Base-by-base conservation (phyloP, 2,888 invertebrate genomes). In the Ectobius pallidus region DNA sequence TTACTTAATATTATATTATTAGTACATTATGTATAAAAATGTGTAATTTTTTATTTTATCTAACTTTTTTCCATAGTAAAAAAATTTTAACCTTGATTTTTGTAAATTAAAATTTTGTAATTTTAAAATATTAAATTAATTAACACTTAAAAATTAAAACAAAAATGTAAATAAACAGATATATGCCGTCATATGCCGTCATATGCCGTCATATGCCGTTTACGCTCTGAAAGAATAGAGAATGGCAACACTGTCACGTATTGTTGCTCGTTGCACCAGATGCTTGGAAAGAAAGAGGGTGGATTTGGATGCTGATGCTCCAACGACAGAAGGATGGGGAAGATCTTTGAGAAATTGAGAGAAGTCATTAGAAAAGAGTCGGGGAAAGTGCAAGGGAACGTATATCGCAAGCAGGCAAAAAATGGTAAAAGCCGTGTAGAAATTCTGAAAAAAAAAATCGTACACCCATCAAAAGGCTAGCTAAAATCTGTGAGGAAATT, bases 351-450 rank as follows among this genome's bases (percentile, higher is more conserved):
- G 69, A 68, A 69, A 72, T 72, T 69, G 72, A 69, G 72, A 69
- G 69, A 69, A 72, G 72, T 72, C 72, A 72, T 72, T 72, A 72
- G 69, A 72, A 72, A 69, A 63, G 39, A 70, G 30, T 61, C 42
- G 61, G 49, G 42, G n/a, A 58, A 62, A 69, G 65, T 18, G 65
- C 44, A 65, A 42, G 46, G n/a, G 65, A 46, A 46, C 46, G 65
- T 42, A 46, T 65, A 65, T 7, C 27, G 46, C 44, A 46, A 25
- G 46, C 9, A 55, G 25, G 27, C 6, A 55, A 42, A 42, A 39
- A 34, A 34, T 20, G 18, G 34, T 34, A 42, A 63, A 30, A 14
- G 44, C 27, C 16, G 30, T 22, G 22, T 9, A 46, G 30, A 65
- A 65, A 27, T 65, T 65, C 46, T 44, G 42, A 18, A 46, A 65